Base-by-base conservation (phyloP, 1,140 invertebrate species). In the Diabrotica virgifera region DNA sequence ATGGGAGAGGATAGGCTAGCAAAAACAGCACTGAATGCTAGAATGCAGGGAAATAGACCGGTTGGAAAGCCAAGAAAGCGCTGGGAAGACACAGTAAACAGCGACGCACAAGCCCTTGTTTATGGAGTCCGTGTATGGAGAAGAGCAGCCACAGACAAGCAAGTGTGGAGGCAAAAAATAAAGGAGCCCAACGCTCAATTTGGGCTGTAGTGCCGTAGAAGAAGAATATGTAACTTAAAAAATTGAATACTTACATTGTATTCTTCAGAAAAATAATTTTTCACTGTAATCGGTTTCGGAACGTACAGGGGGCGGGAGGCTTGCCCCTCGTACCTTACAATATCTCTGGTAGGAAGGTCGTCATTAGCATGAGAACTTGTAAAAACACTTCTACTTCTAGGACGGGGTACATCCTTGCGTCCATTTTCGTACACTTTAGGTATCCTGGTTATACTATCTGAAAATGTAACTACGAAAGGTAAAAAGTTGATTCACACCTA, bases 341-440 rank as follows among this genome's bases (percentile, higher is more conserved):
- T 62, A 55, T 76, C 75, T 37, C 72, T 68, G 37, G 70, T 68
- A 12, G 65, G 70, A 9, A 71, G 59, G 7, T 75, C 74, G 52
- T 77, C 77, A 66, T 72, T 74, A 52, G 70, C 65, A 63, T 69
- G 64, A 36, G 71, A 72, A 66, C 69, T 77, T 4, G 77, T 77
- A 64, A 77, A 77, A 55, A 78, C 72, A 68, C 76, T 78, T 57
- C 77, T 65, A 69, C 75, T 77, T 35, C 76, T 69, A 9, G 74
- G 76, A 40, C 76, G 69, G 24, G 75, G 70, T 46, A 67, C 70
- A 50, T 72, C 68, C 60, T 75, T 74, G 58, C 68, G 62, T 59
- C 68, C 70, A 36, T 51, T 58, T 55, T 69, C 68, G 57, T 67
- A 68, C n/a, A 64, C 64, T 58, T 78, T 76, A 56, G 72, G 73